phyloP scores from a whole-genome alignment of 2,797 vertebrate species.

The Nyctibius grandis region DNA sequence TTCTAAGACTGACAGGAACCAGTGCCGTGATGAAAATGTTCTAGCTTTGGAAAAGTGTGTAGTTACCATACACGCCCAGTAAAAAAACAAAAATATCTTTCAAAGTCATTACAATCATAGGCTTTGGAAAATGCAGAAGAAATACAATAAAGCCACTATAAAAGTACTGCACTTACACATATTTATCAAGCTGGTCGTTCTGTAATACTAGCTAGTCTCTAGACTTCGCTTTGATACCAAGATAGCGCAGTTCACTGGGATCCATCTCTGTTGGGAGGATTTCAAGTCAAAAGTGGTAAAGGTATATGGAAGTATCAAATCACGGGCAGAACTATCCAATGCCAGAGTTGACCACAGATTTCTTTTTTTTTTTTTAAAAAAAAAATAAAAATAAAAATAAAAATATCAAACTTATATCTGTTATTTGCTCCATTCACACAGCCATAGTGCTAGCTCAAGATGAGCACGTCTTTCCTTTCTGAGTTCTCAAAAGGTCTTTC shows the following conservation, averaged over 20 bases:
- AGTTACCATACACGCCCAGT: background rate
- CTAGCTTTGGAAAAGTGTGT: background rate
- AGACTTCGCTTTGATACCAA: fast-evolving
- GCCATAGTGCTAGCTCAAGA: background rate
- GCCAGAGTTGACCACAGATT: background rate
- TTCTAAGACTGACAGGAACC: background rate
- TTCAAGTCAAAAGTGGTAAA: background rate
- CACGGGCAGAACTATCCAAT: fast-evolving
- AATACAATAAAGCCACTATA: background rate
- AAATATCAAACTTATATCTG: background rate
- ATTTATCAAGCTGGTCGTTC: background rate
- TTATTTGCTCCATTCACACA: background rate
- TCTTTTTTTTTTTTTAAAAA: background rate
- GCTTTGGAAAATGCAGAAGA: background rate
- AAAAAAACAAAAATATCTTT: background rate
- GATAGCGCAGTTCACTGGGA: background rate
- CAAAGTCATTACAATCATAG: background rate
- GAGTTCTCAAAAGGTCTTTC: background rate
- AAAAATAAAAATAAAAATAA: too few relatives aligned
- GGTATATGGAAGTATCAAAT: fast-evolving
- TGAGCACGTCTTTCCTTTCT: too few relatives aligned
- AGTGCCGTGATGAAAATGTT: background rate
- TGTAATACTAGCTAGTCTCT: background rate
- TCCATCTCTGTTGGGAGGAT: background rate
- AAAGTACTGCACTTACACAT: fast-evolving